Evolutionary conservation across 2,888 invertebrate species (phyloP).

Genomic region (Eubasilissa splendida): DNA sequence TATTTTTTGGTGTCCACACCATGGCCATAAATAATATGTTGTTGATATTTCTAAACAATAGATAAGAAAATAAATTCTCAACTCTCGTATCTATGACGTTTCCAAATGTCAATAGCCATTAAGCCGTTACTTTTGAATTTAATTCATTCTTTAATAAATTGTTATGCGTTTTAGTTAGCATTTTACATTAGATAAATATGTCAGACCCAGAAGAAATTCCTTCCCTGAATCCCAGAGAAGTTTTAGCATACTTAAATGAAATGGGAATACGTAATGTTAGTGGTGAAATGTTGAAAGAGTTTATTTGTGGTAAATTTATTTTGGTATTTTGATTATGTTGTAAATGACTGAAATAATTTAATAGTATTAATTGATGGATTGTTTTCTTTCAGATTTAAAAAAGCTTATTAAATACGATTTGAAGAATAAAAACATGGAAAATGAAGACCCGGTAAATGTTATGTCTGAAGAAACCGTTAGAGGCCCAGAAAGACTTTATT

Average conservation of each 20-base stretch:
- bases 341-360: background rate
- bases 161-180: conserved; percentile 1
- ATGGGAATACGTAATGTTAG: conserved; percentile 84
- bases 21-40: too few relatives aligned
- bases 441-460: conserved; percentile 60
- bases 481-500: conserved; percentile 68
- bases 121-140: conserved; percentile 27
- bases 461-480: conserved; percentile 59
- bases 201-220: conserved; percentile 14
- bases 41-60: too few relatives aligned
- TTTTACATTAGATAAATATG: conserved; percentile 17
- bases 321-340: background rate
- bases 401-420: conserved; percentile 77
- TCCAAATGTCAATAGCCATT: background rate
- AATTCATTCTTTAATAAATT: background rate
- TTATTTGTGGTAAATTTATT: conserved; percentile 78
- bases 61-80: too few relatives aligned
- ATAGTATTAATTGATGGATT: conserved; percentile 39
- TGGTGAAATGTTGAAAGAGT: conserved; percentile 82
- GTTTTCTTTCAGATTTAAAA: conserved; percentile 75
- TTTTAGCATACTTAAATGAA: conserved; percentile 81
- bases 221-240: conserved; percentile 63
- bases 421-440: conserved; percentile 64
- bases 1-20: too few relatives aligned
- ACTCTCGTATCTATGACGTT: background rate